Evolutionary conservation across 2,113 vertebrate genomes (phyloP), one percentile per base, ranked within the genome.

Genomic region (Guaruba guarouba): DNA sequence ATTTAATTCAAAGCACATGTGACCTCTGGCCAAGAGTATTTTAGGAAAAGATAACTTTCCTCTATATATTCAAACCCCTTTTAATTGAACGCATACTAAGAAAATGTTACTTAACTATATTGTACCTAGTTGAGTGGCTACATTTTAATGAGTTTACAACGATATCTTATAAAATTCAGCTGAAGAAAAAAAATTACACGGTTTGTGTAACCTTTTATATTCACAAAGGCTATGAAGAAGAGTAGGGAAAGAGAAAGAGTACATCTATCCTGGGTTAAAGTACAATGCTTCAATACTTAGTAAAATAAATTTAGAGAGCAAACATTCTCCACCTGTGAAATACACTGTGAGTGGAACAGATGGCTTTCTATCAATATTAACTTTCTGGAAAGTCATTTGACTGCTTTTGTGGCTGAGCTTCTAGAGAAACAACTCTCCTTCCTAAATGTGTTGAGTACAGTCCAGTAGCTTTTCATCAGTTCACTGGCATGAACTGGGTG

Each of bases 301-400:
- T 46, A 90, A 92, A 92, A 86, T 20, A 75, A 35, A 78, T 70
- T 83, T 43, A 49, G 6, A 88, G 39, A 94, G 76, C 41, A 91
- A 95, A 92, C 81, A 91, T 9, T 61, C 43, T 33, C 55, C 43
- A 71, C 13, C 54, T 66, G 48, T 86, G 41, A 92, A 86, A 90
- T 13, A 88, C 29, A 24, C 28, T 33, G 23, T 18, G 29, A 75
- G 55, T 7, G 75, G 69, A 84, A 86, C 94, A 95, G 82, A 95
- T 89, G 91, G 88, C 29, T 88, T 92, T 84, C 76, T 35, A 64
- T 15, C 76, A 41, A n/a, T 41, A 80, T 64, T 64, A 4, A 74
- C 55, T 74, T 93, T 77, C 94, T 78, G 69, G 63, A 78, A 93
- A 93, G 76, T 43, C 28, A 91, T 68, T 91, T 64, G 27, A 55